phyloP scores from a whole-genome alignment of 2,113 vertebrate species.

The Seriola aureovittata region DNA sequence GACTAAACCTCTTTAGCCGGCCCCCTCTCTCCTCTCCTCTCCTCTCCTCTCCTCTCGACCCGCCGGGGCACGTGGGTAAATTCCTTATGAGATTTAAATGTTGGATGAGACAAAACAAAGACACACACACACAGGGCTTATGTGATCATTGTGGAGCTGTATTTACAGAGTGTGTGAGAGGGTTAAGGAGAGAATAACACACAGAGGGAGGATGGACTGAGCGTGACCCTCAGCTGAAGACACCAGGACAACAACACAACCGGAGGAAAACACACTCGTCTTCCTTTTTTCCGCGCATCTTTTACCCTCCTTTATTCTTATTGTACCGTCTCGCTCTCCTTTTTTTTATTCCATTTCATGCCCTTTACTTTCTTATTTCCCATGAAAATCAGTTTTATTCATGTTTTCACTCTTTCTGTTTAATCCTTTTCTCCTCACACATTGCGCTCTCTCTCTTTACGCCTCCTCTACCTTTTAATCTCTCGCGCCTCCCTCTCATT shows the following conservation, averaged over 20 bases:
- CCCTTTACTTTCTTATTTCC: background rate
- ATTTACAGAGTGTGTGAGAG: conserved; percentile 32
- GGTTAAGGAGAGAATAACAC: conserved; percentile 10
- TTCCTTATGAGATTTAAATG: conserved; percentile 70
- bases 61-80: conserved; percentile 65
- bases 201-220: background rate
- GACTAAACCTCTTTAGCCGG: conserved; percentile 10
- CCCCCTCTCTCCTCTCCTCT: background rate
- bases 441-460: background rate
- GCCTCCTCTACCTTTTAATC: background rate
- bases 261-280: background rate
- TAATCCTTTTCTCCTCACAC: background rate
- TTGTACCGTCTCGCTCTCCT: background rate
- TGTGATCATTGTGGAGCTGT: conserved; percentile 12
- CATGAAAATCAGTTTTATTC: background rate
- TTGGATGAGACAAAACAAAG: conserved; percentile 61
- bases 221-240: conserved; percentile 11
- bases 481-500: background rate
- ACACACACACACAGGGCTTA: conserved; percentile 22
- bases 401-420: background rate
- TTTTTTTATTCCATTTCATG: background rate
- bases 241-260: background rate
- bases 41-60: conserved; percentile 18
- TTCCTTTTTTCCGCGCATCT: background rate
- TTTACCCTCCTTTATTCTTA: background rate